Conservation (phyloP, 2,113 vertebrate species). For the Tautogolabrus adspersus region DNA sequence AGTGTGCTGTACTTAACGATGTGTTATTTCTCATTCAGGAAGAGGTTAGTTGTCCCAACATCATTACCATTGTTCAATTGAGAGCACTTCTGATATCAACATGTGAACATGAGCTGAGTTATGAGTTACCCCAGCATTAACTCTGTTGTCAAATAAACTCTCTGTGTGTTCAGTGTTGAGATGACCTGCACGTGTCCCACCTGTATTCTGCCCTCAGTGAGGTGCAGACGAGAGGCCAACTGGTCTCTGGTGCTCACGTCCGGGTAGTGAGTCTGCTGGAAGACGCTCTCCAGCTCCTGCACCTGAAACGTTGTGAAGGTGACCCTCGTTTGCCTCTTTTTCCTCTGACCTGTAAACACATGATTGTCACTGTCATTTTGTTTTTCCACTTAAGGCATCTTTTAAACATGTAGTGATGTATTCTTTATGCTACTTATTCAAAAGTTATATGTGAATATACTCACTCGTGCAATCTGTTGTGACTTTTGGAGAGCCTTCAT, state of each 20-base stretch:
- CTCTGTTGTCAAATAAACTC: too few species aligned
- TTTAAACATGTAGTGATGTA: neutral
- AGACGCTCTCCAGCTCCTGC: conserved; percentile 71
- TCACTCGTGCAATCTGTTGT: conserved; percentile 30
- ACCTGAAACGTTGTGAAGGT: conserved; percentile 72
- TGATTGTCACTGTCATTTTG: neutral
- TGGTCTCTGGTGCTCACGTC: conserved; percentile 68
- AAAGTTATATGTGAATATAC: neutral
- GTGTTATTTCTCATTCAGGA: neutral
- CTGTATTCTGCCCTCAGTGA: conserved; percentile 73
- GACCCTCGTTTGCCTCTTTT: conserved; percentile 73
- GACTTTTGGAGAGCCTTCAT: conserved; percentile 25
- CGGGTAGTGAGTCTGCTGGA: conserved; percentile 74
- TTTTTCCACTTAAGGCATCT: neutral
- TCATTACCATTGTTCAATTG: too few species aligned
- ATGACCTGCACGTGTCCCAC: conserved; percentile 17
- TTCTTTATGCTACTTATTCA: neutral
- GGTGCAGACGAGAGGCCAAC: conserved; percentile 68
- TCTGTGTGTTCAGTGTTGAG: too few species aligned
- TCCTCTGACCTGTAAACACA: conserved; percentile 60
- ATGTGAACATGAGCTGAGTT: too few species aligned
- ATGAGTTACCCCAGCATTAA: too few species aligned
- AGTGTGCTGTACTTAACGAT: too few species aligned
- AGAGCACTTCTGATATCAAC: too few species aligned
- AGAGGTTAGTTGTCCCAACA: too few species aligned